phyloP scores from a whole-genome alignment of 2,113 vertebrate species.

The Montifringilla adamsi region DNA sequence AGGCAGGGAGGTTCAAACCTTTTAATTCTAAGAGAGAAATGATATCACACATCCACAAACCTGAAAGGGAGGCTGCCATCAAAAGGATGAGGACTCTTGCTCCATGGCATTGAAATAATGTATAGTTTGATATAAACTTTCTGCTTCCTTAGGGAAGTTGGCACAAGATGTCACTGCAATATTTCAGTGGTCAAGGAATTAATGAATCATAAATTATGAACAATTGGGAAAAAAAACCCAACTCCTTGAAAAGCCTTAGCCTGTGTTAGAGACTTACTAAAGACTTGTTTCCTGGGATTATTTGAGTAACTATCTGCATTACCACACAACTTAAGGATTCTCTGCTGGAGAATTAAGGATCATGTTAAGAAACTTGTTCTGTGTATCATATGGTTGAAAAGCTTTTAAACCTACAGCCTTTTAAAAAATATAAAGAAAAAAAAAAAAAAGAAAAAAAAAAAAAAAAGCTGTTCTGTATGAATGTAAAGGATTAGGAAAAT shows the following conservation, averaged over 20 bases:
- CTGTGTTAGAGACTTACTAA: not conserved
- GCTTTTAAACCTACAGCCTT: not conserved
- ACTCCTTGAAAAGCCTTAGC: not conserved
- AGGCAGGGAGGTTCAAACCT: not conserved
- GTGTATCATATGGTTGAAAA: not conserved
- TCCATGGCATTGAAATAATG: not conserved
- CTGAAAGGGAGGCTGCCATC: not conserved
- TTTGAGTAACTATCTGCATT: not conserved
- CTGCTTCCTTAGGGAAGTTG: not conserved
- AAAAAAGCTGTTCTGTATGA: not conserved
- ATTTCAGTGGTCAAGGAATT: not conserved
- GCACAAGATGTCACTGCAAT: not conserved
- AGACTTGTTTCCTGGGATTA: not conserved
- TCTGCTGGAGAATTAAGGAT: not conserved
- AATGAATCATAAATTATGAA: not conserved
- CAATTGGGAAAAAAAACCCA: accelerated
- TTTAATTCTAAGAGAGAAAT: not conserved
- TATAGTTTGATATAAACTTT: not conserved
- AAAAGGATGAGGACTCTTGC: not conserved
- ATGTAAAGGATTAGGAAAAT: not conserved
- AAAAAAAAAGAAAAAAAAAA: not conserved
- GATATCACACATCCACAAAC: not conserved
- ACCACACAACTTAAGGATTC: not conserved
- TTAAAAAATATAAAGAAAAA: not conserved
- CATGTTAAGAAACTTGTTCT: not conserved